Evolutionary conservation across 2,888 invertebrate species (phyloP).

Genomic region (Pyrgus malvae): DNA sequence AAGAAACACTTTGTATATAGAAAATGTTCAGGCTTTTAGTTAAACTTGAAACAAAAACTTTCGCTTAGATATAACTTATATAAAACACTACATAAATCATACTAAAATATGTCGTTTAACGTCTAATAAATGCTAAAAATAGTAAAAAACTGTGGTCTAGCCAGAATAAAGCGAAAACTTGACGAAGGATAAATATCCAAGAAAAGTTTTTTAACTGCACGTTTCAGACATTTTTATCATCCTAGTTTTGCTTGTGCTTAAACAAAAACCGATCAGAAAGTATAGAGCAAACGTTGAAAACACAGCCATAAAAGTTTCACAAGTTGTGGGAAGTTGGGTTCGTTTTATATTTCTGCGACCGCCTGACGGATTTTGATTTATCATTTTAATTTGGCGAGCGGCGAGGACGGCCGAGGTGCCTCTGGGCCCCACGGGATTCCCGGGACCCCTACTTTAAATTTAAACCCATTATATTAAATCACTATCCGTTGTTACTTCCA

Average conservation of each 20-base stretch:
- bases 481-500: slow-evolving; percentile 53
- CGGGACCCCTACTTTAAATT: slow-evolving; percentile 60
- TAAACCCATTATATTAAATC: slow-evolving; percentile 65
- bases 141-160: neutral
- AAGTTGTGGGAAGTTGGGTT: slow-evolving; percentile 42
- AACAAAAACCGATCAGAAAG: slow-evolving; percentile 28
- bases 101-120: too few relatives aligned
- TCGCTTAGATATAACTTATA: neutral
- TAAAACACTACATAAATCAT: too few relatives aligned
- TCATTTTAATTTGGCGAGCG: slow-evolving; percentile 76
- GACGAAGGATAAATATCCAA: neutral
- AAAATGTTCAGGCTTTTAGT: neutral
- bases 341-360: slow-evolving; percentile 41
- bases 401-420: slow-evolving; percentile 60
- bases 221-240: slow-evolving; percentile 25
- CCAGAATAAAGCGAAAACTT: too few relatives aligned
- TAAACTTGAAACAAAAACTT: neutral
- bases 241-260: slow-evolving; percentile 21
- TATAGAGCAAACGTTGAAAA: slow-evolving; percentile 28
- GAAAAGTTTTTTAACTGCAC: slow-evolving; percentile 7
- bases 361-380: slow-evolving; percentile 75
- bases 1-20: slow-evolving; percentile 5
- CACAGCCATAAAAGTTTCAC: slow-evolving; percentile 38
- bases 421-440: slow-evolving; percentile 54
- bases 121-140: too few relatives aligned